phyloP scores from a whole-genome alignment of 2,888 invertebrate genomes.

The Leucozona laternaria region DNA sequence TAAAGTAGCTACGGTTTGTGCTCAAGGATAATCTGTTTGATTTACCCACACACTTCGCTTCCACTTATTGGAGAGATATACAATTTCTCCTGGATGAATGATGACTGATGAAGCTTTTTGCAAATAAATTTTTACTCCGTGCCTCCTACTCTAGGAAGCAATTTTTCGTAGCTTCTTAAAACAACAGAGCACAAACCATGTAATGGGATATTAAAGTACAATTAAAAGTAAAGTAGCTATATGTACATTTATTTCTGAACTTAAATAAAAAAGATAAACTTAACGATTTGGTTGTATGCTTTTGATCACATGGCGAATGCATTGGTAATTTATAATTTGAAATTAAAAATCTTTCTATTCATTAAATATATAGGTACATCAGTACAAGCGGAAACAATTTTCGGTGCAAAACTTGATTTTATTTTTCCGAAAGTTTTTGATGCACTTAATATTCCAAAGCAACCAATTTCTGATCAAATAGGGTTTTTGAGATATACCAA shows the following conservation, averaged over 20 bases:
- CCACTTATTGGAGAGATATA: not conserved
- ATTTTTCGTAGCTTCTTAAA: not conserved
- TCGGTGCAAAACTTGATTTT: no score
- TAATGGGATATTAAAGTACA: slow-evolving; percentile 22
- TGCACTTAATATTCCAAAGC: no score
- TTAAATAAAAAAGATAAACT: not conserved
- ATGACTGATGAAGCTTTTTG: not conserved
- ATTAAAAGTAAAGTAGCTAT: slow-evolving; percentile 12
- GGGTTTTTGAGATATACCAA: no score
- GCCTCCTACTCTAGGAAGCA: not conserved
- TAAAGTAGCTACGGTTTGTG: not conserved
- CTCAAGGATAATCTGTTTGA: slow-evolving; percentile 37
- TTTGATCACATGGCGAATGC: not conserved
- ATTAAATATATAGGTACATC: no score
- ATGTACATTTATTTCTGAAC: not conserved
- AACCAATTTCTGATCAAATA: no score
- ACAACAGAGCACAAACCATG: not conserved
- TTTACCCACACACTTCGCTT: slow-evolving; percentile 4
- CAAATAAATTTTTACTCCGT: not conserved
- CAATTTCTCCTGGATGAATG: not conserved
- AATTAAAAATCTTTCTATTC: no score
- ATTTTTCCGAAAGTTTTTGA: no score
- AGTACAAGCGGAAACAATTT: no score
- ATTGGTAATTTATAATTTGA: no score
- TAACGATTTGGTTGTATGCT: not conserved